Percentiles rank a stretch among this genome's conserved stretches.
Evolutionary conservation across 2,888 invertebrate species (phyloP).

Genomic region (Oxycera nigricornis): DNA sequence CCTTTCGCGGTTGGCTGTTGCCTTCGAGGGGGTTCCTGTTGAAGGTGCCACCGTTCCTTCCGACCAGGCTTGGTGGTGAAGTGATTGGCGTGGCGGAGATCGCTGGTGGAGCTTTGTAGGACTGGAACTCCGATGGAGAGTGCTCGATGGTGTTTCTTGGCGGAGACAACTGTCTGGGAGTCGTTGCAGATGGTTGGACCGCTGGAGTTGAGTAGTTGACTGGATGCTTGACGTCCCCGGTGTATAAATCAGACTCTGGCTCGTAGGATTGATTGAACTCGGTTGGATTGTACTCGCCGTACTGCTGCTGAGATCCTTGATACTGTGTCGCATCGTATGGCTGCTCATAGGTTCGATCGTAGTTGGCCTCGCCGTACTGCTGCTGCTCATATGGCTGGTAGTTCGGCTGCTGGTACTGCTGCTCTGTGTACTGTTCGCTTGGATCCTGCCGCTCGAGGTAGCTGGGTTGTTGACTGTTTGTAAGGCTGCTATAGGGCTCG

Average conservation of each 20-base stretch:
- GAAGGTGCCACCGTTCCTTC: conserved; percentile 45
- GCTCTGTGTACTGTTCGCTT: conserved; percentile 44
- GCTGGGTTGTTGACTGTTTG: conserved; percentile 39
- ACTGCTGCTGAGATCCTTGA: conserved; percentile 46
- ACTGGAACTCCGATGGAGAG: conserved; percentile 40
- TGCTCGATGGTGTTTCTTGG: conserved; percentile 26
- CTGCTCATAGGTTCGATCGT: conserved; percentile 41
- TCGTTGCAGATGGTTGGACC: conserved; percentile 13
- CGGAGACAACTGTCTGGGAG: conserved; percentile 38
- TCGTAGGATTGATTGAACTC: conserved; percentile 45
- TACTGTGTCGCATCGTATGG: conserved; percentile 48
- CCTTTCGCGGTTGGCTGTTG: conserved; percentile 59
- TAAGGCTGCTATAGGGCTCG: conserved; percentile 44
- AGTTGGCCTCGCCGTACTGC: conserved; percentile 45
- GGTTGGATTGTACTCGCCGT: conserved; percentile 43
- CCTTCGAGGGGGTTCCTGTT: conserved; percentile 49
- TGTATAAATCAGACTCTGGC: conserved; percentile 37
- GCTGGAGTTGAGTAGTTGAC: conserved; percentile 38
- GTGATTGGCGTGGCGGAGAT: conserved; percentile 41
- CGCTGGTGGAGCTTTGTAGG: conserved; percentile 40
- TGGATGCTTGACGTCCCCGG: conserved; percentile 48
- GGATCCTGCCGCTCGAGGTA: conserved; percentile 47
- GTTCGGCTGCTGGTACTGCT: conserved; percentile 37
- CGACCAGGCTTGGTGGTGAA: conserved; percentile 37
- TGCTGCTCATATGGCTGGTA: conserved; percentile 55